These are phyloP conservation scores for Scartelaos histophorus DNA, from an alignment of 2,113 vertebrate genomes.

Conservation along the genomic window DNA sequence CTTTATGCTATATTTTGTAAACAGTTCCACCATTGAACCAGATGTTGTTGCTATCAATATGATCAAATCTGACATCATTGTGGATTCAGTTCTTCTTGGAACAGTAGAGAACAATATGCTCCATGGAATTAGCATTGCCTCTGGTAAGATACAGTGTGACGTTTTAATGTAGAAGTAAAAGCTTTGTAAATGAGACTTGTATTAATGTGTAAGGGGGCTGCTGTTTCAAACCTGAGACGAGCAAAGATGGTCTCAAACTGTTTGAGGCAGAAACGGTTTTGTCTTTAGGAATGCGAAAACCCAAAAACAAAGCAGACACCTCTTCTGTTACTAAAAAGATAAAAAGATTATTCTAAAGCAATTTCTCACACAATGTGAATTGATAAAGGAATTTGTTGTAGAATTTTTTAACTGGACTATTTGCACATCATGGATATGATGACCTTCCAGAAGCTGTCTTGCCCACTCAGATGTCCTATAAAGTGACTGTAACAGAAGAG, in stretches of 20 bases:
- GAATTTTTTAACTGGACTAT: conserved; percentile 12
- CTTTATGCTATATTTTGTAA: conserved; percentile 1
- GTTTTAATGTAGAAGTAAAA: not conserved
- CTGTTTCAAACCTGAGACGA: conserved; percentile 63
- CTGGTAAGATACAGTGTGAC: conserved; percentile 39
- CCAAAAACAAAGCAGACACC: conserved; percentile 37
- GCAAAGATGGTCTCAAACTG: conserved; percentile 52
- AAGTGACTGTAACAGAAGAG: conserved; percentile 52
- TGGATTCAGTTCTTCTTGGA: conserved; percentile 60
- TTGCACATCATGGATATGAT: conserved; percentile 37
- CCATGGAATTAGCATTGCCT: conserved; percentile 59
- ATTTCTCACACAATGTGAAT: not conserved
- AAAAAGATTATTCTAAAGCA: not conserved
- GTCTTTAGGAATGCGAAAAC: conserved; percentile 58
- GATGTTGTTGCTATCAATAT: conserved; percentile 28
- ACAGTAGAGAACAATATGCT: conserved; percentile 27
- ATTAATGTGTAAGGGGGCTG: conserved; percentile 51
- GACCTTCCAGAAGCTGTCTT: conserved; percentile 32
- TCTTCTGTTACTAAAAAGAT: conserved; percentile 21
- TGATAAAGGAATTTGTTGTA: not conserved
- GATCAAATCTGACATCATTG: conserved; percentile 38
- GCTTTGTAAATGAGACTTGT: not conserved
- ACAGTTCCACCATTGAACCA: conserved; percentile 38
- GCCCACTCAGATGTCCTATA: conserved; percentile 37
- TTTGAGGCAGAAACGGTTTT: conserved; percentile 68